Evolutionary conservation across 2,888 invertebrate species (phyloP).

Genomic region (Nycteola revayana): DNA sequence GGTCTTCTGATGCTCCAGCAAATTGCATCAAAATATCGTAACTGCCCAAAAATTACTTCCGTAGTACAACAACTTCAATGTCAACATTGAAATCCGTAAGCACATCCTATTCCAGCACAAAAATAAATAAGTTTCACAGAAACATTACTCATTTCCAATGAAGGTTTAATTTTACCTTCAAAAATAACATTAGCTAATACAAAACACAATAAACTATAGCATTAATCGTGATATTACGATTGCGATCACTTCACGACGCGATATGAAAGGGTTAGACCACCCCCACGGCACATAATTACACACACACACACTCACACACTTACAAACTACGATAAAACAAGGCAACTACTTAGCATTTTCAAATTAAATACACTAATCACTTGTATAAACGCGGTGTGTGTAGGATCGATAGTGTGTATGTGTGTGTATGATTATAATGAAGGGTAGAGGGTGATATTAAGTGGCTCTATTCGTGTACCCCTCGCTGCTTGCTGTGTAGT

Average conservation of each 20-base stretch:
- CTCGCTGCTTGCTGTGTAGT: conserved; percentile 60
- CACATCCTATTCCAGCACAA: no score
- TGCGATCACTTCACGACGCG: conserved; percentile 64
- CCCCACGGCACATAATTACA: conserved; percentile 66
- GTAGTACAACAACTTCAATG: no score
- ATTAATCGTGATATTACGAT: conserved; percentile 69
- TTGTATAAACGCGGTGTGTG: conserved; percentile 70
- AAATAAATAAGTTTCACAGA: no score
- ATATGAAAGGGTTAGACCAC: conserved; percentile 71
- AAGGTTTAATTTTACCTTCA: conserved; percentile 3
- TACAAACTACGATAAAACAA: conserved; percentile 66
- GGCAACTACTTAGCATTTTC: conserved; percentile 82
- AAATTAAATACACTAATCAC: conserved; percentile 83
- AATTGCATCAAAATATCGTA: no score
- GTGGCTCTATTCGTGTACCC: conserved; percentile 77
- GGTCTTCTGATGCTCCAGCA: no score
- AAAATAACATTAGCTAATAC: conserved; percentile 29
- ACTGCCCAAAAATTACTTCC: no score
- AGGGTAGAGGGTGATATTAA: conserved; percentile 80
- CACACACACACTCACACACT: conserved; percentile 47
- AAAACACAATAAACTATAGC: conserved; percentile 49
- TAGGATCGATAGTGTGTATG: conserved; percentile 71
- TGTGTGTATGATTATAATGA: conserved; percentile 79
- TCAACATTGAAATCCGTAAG: no score
- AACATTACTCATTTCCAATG: no score